phyloP scores from a whole-genome alignment of 2,113 vertebrate genomes.

The Vicugna pacos region DNA sequence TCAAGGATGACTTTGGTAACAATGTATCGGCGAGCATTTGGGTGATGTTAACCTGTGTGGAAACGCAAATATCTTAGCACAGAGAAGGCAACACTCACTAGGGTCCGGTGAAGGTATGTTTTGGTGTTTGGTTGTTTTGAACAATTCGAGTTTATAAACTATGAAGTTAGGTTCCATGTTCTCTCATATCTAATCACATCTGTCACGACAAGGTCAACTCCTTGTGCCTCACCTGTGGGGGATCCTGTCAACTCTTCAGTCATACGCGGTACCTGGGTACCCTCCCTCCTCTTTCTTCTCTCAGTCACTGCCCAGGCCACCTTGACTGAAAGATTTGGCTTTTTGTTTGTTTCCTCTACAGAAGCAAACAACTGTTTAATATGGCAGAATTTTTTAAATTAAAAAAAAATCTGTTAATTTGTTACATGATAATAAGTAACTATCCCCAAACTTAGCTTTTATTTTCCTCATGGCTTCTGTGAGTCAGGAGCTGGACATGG shows the following conservation, averaged over 20 bases:
- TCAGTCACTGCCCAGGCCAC: not conserved
- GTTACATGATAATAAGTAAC: not conserved
- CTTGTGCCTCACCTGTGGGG: not conserved
- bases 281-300: not conserved
- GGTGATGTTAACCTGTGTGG: not conserved
- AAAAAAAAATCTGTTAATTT: not conserved
- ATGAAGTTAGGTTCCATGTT: not conserved
- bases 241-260: not conserved
- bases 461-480: not conserved
- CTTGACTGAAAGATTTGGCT: not conserved
- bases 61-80: constrained; percentile 10
- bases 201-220: not conserved
- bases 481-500: not conserved
- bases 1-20: not conserved
- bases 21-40: not conserved
- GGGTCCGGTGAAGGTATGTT: not conserved
- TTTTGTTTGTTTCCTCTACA: not conserved
- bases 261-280: not conserved
- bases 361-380: not conserved
- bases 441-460: not conserved
- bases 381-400: not conserved
- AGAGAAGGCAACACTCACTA: not conserved
- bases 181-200: not conserved
- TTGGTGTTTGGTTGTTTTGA: not conserved
- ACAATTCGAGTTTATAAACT: not conserved